phyloP scores from a whole-genome alignment of 2,113 vertebrate genomes.

The Orycteropus afer region DNA sequence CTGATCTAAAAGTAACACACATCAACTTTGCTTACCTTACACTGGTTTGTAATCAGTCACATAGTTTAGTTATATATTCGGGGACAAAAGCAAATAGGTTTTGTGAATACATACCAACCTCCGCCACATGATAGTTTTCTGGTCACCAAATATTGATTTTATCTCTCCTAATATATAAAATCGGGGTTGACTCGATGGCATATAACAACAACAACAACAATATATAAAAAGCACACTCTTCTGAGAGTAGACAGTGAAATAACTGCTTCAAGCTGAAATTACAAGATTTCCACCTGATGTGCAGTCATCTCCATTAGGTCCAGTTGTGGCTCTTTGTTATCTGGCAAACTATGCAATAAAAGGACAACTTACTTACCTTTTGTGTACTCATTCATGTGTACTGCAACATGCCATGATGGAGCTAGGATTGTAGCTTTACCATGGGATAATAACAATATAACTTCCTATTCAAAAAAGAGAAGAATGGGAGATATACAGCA shows the following conservation, averaged over 20 bases:
- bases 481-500: too few species aligned
- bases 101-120: background rate
- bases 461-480: background rate
- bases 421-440: background rate
- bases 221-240: too few species aligned
- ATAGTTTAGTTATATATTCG: background rate
- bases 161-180: background rate
- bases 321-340: background rate
- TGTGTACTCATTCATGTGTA: background rate
- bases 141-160: background rate
- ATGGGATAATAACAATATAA: background rate
- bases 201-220: too few species aligned
- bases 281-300: background rate
- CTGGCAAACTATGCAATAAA: background rate
- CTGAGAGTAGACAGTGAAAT: background rate
- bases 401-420: background rate
- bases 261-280: background rate
- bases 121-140: background rate
- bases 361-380: background rate
- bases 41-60: background rate
- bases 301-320: background rate
- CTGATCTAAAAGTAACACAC: background rate
- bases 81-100: background rate
- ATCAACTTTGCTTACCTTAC: background rate
- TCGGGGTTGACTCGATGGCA: too few species aligned